Base-by-base conservation (phyloP, 2,797 vertebrate genomes). In the Pyrrhura leucotis region DNA sequence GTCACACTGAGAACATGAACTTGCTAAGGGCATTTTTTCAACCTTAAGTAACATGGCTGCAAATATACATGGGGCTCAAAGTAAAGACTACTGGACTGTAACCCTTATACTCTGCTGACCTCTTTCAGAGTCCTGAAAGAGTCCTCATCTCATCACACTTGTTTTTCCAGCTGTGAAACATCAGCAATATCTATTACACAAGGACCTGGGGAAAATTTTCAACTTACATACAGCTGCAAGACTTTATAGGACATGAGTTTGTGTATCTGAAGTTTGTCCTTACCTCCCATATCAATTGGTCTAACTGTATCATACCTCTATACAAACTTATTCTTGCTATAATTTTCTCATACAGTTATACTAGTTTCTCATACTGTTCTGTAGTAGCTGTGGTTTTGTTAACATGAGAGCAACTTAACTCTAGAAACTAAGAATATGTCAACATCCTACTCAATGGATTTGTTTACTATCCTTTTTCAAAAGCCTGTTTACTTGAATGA, bases 1-100 rank as follows among this genome's bases (percentile, higher is more conserved):
- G 89, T 89, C 74, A 94, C 86, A 74, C 56, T 21, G 33, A 74
- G 68, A 89, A 71, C 75, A 80, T 31, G 61, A 93, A 94, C 83
- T 93, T 91, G 85, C 67, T 78, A 85, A 94, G 87, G 90, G 82
- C 94, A 91, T 93, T 96, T 95, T 94, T 93, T 81, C 88, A 95
- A 94, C 86, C 93, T 94, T 85, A 90, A 92, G 92, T 95, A 97
- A 95, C 74, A 1, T 67, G 51, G 74, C 84, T 3, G 6, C 95
- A 95, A 96, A 95, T 92, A 96, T 61, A 89, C 8, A 31, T 8
- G 33, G 50, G 76, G 63, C 54, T 90, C 54, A 71, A 77, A 89
- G 33, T 48, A 90, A 59, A 85, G 88, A 66, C 67, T 56, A 82
- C 19, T 89, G 83, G 93, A 95, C 63, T 93, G 86, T 77, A 85